Base-by-base conservation (phyloP, 2,797 vertebrate species). In the Peromyscus nudipes region DNA sequence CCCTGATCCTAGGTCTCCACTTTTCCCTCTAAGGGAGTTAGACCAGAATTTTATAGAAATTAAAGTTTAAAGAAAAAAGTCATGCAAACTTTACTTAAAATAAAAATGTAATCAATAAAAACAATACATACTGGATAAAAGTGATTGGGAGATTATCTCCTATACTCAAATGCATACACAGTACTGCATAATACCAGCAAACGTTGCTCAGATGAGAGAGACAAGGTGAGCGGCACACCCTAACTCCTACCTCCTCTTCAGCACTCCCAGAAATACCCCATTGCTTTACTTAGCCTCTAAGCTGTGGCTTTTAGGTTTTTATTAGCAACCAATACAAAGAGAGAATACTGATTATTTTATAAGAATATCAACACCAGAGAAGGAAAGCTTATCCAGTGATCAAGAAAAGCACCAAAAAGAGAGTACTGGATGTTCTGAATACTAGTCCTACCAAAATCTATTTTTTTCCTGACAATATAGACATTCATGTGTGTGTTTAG, bases 61-160 rank as follows among this genome's bases (percentile, higher is more conserved):
- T 52, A 52, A 52, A 52, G 37, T 57, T 75, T 95, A 57, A 52
- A 65, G 64, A 65, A 73, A 52, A 79, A 17, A 88, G 25, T 7
- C 55, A 43, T 67, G 16, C 13, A 75, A 46, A 6, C 6, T 87
- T 86, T 62, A 60, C 21, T 77, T 81, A 13, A 57, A 81, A 82
- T 89, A 65, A 89, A 82, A 85, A 57, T 3, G 17, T 40, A 81
- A 57, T 49, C 71, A 11, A 77, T 57, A 64, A 95, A 94, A 85
- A 11, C 19, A 69, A 31, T 37, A 25, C 9, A 79, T 21, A 34
- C 29, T 52, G 76, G 76, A 79, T 79, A 52, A 52, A 34, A 34
- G 76, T 79, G 10, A 52, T 31, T 21, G 21, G 37, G 40, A 21
- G 14, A 25, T 46, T 80, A 43, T 57, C 11, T 16, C 88, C 55